A percentile compares a stretch with the other conserved stretches of the same genome.
Conservation (phyloP, 2,113 vertebrate genomes). For the Sturnus vulgaris region DNA sequence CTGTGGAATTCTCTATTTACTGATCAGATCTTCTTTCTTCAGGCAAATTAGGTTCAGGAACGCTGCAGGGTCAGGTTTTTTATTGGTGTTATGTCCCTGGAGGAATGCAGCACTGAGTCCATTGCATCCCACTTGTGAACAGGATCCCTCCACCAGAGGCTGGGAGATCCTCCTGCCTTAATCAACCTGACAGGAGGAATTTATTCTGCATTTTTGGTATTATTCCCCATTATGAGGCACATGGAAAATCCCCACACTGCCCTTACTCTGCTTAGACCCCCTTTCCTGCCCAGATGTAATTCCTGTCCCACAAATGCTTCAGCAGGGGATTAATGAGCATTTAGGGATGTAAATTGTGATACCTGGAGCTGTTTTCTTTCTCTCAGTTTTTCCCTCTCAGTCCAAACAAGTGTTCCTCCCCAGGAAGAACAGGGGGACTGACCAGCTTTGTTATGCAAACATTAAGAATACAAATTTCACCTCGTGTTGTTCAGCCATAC, state of each 20-base stretch:
- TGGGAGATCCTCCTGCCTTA: not conserved
- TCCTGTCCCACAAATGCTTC: not conserved
- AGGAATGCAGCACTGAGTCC: not conserved
- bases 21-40: not conserved
- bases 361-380: not conserved
- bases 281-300: no score
- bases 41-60: not conserved
- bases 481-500: fast-evolving
- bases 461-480: not conserved
- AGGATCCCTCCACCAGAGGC: not conserved
- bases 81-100: not conserved
- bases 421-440: not conserved
- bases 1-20: not conserved
- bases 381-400: not conserved
- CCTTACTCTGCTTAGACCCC: not conserved
- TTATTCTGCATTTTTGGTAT: not conserved
- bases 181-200: not conserved
- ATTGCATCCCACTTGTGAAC: not conserved
- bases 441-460: not conserved
- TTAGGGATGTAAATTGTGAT: not conserved
- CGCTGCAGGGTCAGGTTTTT: not conserved
- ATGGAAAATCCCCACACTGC: not conserved
- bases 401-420: not conserved
- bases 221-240: not conserved
- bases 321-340: not conserved